These are phyloP conservation scores for Orthonevra nobilis DNA, from an alignment of 2,888 invertebrate genomes.

Conservation along the genomic window DNA sequence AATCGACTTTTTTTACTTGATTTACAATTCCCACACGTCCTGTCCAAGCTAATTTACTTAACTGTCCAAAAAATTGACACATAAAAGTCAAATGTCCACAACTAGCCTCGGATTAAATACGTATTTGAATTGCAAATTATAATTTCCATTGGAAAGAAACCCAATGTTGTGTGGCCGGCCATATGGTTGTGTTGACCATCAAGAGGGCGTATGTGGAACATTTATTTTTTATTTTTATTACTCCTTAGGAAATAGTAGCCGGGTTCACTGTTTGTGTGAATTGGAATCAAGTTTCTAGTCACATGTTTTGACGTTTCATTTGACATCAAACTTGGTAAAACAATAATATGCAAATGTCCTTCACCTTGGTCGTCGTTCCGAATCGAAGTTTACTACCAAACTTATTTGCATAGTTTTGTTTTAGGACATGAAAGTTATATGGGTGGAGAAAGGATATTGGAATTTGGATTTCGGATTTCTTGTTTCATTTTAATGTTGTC, in stretches of 20 bases:
- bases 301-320: constrained; percentile 45
- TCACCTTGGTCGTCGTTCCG: constrained; percentile 16
- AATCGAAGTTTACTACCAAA: constrained; percentile 42
- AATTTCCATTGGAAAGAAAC: background rate
- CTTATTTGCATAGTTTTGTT: constrained; percentile 46
- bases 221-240: constrained; percentile 11
- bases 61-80: constrained; percentile 37
- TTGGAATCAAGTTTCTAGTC: constrained; percentile 33
- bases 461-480: constrained; percentile 1
- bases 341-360: constrained; percentile 47
- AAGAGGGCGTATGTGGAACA: constrained; percentile 41
- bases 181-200: background rate
- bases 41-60: constrained; percentile 28
- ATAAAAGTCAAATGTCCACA: constrained; percentile 35
- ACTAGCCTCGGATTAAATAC: constrained; percentile 40
- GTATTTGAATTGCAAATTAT: constrained; percentile 50
- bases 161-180: background rate
- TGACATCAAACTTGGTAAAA: constrained; percentile 32
- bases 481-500: constrained; percentile 9
- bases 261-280: background rate
- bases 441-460: constrained; percentile 39
- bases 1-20: no score
- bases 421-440: background rate
- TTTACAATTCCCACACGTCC: constrained; percentile 38
- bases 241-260: constrained; percentile 20